phyloP scores from a whole-genome alignment of 2,113 vertebrate genomes.

The Pteropus alecto region DNA sequence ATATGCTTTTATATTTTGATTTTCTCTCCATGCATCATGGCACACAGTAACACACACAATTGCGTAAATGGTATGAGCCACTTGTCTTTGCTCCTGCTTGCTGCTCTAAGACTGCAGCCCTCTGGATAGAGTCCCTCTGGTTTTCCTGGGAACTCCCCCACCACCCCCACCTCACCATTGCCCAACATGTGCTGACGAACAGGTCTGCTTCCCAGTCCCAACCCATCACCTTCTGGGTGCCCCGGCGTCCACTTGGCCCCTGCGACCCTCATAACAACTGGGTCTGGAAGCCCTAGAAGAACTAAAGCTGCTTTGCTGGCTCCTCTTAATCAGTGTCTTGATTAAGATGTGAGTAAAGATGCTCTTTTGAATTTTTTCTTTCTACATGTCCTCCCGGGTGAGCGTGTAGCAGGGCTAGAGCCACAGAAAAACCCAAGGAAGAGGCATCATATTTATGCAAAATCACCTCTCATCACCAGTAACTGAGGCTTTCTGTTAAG shows the following conservation, averaged over 20 bases:
- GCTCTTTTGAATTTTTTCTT: background rate
- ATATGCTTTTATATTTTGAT: background rate
- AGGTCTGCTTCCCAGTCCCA: background rate
- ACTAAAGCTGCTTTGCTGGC: background rate
- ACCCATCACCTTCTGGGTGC: background rate
- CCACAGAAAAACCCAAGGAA: background rate
- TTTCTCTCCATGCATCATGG: background rate
- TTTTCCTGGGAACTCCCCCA: background rate
- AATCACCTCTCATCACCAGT: background rate
- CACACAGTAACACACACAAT: background rate
- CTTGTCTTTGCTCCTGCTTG: background rate
- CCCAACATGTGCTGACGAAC: background rate
- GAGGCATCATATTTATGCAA: background rate
- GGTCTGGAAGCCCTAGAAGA: background rate
- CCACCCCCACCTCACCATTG: background rate
- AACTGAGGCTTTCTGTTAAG: background rate
- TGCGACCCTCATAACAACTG: background rate
- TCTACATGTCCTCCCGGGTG: rapidly evolving
- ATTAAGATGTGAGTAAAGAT: background rate
- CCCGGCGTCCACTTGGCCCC: rapidly evolving
- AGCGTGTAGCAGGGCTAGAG: background rate
- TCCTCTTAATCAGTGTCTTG: background rate
- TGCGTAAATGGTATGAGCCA: too few relatives aligned
- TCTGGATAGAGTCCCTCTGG: background rate
- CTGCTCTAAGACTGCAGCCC: background rate